These are phyloP conservation scores for Schizopygopsis malacanthus DNA, from an alignment of 2,797 vertebrate species.

Conservation along the genomic window DNA sequence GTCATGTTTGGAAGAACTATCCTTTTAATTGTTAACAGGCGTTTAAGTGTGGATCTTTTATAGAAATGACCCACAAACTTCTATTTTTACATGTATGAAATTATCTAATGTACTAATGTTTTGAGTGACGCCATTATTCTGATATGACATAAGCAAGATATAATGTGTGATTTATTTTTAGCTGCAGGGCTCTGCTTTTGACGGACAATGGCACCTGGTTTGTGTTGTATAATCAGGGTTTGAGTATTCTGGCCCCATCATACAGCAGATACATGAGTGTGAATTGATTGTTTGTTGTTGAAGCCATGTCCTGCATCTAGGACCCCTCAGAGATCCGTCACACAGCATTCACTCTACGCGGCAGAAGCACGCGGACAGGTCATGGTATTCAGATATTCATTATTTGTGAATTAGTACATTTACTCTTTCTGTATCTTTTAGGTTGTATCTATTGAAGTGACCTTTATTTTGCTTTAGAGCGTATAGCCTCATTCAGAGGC, in stretches of 20 bases:
- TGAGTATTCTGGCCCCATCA: constrained; percentile 40
- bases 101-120: not conserved
- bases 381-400: constrained; percentile 52
- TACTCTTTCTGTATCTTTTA: not conserved
- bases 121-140: not conserved
- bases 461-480: not conserved
- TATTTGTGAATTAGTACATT: not conserved
- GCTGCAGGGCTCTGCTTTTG: constrained; percentile 28
- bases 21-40: not conserved
- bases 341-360: constrained; percentile 64
- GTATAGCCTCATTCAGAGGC: not conserved
- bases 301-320: constrained; percentile 60
- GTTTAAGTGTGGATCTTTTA: not conserved
- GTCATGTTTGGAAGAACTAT: not conserved
- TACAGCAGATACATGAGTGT: constrained; percentile 38
- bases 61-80: not conserved
- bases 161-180: constrained; percentile 41
- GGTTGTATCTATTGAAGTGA: not conserved
- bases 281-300: constrained; percentile 47
- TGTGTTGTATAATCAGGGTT: constrained; percentile 55
- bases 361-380: constrained; percentile 57
- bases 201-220: constrained; percentile 54
- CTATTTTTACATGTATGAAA: not conserved
- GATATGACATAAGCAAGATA: constrained; percentile 3
- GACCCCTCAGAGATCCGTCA: constrained; percentile 48